A percentile compares a stretch with the other conserved stretches of the same genome.
These are phyloP conservation scores for Pitta sordida DNA, from an alignment of 2,113 vertebrate species.

Conservation along the genomic window DNA sequence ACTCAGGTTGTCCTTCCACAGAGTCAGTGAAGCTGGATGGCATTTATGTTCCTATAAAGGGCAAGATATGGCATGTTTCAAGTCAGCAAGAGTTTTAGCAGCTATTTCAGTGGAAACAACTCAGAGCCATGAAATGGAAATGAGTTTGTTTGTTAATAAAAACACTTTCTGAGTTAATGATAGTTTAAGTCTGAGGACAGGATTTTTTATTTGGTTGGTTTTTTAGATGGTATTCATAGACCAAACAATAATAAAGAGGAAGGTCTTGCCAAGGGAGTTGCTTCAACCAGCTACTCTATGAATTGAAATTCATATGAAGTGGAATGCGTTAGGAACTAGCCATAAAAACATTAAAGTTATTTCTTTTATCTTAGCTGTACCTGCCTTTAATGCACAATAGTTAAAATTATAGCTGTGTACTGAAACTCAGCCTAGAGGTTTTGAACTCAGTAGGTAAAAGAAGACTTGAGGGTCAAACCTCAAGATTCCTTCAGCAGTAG, in stretches of 20 bases:
- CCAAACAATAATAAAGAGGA: constrained; percentile 3
- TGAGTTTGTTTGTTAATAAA: neutral
- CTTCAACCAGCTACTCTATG: neutral
- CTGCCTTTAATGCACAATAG: neutral
- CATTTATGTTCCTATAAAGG: neutral
- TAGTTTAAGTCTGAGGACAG: neutral
- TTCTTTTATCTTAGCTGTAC: neutral
- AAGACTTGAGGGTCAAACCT: neutral
- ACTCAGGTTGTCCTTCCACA: neutral
- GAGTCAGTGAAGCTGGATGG: neutral
- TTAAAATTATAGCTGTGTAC: neutral
- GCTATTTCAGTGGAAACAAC: neutral
- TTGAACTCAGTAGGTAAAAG: neutral
- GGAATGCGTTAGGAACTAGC: neutral
- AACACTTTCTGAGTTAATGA: neutral
- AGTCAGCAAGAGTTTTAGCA: neutral
- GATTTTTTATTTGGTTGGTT: neutral
- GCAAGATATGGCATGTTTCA: neutral
- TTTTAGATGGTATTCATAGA: neutral
- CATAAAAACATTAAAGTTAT: neutral
- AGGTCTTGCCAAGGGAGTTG: neutral
- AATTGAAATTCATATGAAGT: neutral
- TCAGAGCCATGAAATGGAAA: neutral
- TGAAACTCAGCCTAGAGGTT: neutral
- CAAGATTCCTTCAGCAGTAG: neutral